Conservation (phyloP, 1,140 invertebrate species). For the Amyelois transitella region DNA sequence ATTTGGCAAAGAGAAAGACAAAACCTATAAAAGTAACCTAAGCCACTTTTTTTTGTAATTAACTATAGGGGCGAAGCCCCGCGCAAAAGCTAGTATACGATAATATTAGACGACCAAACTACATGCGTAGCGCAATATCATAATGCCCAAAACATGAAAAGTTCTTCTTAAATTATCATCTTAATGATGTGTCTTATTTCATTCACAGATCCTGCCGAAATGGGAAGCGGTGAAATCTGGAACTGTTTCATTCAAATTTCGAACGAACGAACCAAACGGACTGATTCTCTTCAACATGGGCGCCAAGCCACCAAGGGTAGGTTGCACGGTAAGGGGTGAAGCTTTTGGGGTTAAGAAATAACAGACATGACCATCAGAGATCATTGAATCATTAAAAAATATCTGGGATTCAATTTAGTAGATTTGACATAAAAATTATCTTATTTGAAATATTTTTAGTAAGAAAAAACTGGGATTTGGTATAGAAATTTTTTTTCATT, state of each 20-base stretch:
- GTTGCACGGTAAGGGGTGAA: constrained; percentile 75
- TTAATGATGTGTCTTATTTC: neutral
- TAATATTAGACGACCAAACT: no score
- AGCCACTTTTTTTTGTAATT: no score
- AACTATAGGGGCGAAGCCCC: no score
- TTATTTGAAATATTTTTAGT: no score
- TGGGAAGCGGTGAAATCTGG: constrained; percentile 92
- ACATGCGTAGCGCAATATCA: no score
- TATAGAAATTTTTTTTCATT: no score
- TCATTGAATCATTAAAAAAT: constrained; percentile 17
- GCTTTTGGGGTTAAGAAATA: constrained; percentile 68
- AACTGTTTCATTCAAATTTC: constrained; percentile 93
- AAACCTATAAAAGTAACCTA: no score
- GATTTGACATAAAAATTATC: constrained; percentile 1
- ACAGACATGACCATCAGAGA: constrained; percentile 33
- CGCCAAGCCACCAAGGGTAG: constrained; percentile 82
- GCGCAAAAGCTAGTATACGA: no score
- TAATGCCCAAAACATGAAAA: no score
- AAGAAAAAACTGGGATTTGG: no score
- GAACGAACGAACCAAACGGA: constrained; percentile 95
- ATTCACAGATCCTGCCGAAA: constrained; percentile 83
- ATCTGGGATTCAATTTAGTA: neutral
- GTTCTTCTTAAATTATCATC: neutral
- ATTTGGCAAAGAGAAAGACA: no score
- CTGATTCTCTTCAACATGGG: constrained; percentile 94